A percentile compares a stretch with the other conserved stretches of the same genome.
These are phyloP conservation scores for Forficula auricularia DNA, from an alignment of 1,140 invertebrate genomes.

Conservation along the genomic window DNA sequence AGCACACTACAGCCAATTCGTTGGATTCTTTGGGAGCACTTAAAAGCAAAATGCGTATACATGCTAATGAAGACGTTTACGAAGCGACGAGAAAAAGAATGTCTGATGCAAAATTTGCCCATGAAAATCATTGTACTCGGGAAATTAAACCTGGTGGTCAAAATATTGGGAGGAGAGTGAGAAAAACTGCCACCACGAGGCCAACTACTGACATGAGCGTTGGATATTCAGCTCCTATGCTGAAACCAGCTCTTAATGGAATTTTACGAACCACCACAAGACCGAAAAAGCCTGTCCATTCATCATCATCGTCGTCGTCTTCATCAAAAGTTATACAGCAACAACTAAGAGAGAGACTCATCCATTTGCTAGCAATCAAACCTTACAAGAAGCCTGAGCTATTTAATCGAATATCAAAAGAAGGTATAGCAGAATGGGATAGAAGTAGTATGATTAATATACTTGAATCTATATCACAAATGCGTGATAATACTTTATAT, in stretches of 20 bases:
- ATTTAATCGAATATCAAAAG: conserved; percentile 52
- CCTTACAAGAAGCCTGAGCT: conserved; percentile 86
- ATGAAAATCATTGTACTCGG: conserved; percentile 81
- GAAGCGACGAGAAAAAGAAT: conserved; percentile 75
- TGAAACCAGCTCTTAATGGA: not conserved
- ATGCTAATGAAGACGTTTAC: conserved; percentile 87
- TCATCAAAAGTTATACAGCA: not conserved
- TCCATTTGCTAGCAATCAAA: conserved; percentile 78
- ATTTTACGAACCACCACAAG: too few species aligned
- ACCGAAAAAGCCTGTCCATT: conserved; percentile 13
- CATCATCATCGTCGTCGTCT: too few species aligned
- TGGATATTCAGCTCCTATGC: too few species aligned
- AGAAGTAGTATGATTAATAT: too few species aligned
- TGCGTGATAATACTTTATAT: too few species aligned
- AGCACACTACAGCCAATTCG: conserved; percentile 37
- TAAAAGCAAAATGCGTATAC: conserved; percentile 68
- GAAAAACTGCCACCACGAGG: conserved; percentile 22
- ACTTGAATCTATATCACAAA: too few species aligned
- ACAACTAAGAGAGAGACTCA: conserved; percentile 61
- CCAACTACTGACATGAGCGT: too few species aligned
- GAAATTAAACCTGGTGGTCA: conserved; percentile 79
- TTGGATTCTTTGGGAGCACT: conserved; percentile 67
- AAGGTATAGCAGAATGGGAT: too few species aligned
- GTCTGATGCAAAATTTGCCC: conserved; percentile 72
- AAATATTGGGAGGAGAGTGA: conserved; percentile 68